Percentiles rank a stretch among this genome's conserved stretches.
phyloP scores from a whole-genome alignment of 37 sponge, comb jelly and placozoan species.

The Geodia barretti region DNA sequence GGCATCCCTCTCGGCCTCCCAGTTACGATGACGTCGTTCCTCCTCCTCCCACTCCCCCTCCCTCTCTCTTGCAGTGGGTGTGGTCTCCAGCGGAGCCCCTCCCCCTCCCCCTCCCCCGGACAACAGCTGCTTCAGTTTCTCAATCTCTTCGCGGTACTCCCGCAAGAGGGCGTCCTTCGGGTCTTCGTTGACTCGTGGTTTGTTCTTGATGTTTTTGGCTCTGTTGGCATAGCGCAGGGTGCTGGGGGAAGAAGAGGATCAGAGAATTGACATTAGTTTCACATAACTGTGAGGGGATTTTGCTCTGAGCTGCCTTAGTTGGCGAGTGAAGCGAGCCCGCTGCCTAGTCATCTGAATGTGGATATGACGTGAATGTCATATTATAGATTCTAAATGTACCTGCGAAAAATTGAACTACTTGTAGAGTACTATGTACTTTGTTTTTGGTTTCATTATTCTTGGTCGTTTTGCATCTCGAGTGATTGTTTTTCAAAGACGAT shows the following conservation, averaged over 20 bases:
- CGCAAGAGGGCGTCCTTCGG: slow-evolving; percentile 96
- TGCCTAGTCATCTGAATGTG: too few species aligned
- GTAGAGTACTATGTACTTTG: too few species aligned
- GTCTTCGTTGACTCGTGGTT: slow-evolving; percentile 96
- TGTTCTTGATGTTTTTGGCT: slow-evolving; percentile 99
- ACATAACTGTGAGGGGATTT: too few species aligned
- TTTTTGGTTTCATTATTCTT: too few species aligned
- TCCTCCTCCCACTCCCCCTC: slow-evolving; percentile 5
- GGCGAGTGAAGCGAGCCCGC: too few species aligned
- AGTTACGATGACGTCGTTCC: slow-evolving; percentile 5
- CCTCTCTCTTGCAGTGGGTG: slow-evolving; percentile 5
- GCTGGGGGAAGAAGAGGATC: slow-evolving; percentile 5
- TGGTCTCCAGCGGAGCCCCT: neutral
- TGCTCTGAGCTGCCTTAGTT: too few species aligned
- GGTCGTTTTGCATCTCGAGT: too few species aligned
- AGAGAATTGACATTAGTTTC: too few species aligned
- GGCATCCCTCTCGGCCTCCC: slow-evolving; percentile 46
- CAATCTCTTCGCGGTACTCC: slow-evolving; percentile 95
- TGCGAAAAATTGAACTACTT: too few species aligned
- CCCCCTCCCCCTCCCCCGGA: slow-evolving; percentile 34
- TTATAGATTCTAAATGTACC: too few species aligned
- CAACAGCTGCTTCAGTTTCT: slow-evolving; percentile 87
- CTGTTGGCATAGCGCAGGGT: slow-evolving; percentile 80
- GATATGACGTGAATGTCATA: too few species aligned
- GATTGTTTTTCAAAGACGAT: too few species aligned